These are phyloP conservation scores for Scomber japonicus DNA, from an alignment of 2,113 vertebrate species.

Conservation along the genomic window DNA sequence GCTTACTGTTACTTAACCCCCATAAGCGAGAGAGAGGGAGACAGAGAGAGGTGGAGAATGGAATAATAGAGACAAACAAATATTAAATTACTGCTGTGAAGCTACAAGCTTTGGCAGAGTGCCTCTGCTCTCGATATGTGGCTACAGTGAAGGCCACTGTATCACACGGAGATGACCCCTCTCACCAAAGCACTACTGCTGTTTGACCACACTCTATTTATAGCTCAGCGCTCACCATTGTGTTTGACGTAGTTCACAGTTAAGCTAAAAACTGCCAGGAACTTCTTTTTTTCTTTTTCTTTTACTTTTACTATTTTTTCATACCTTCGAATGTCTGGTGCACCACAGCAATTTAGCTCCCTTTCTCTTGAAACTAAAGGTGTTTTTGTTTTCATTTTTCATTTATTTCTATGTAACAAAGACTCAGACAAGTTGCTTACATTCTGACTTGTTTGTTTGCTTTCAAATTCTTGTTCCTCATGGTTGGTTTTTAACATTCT, in stretches of 20 bases:
- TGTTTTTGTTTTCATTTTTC: conserved; percentile 41
- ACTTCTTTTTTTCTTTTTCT: conserved; percentile 30
- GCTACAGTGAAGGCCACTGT: conserved; percentile 65
- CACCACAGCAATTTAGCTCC: conserved; percentile 63
- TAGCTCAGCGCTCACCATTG: conserved; percentile 82
- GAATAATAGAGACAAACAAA: conserved; percentile 84
- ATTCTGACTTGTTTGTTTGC: conserved; percentile 77
- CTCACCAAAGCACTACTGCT: conserved; percentile 81
- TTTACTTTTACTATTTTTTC: conserved; percentile 49
- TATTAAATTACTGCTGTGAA: conserved; percentile 85
- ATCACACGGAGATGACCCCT: conserved; percentile 80
- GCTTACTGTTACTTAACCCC: conserved; percentile 85
- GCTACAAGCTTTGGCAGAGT: conserved; percentile 81
- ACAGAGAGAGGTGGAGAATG: conserved; percentile 53
- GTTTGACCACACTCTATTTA: conserved; percentile 88
- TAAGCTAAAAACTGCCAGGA: conserved; percentile 80
- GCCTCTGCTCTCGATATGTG: conserved; percentile 64
- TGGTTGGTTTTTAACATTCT: conserved; percentile 70
- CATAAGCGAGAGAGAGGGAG: conserved; percentile 54
- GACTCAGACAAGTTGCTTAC: conserved; percentile 70
- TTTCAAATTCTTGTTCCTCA: conserved; percentile 73
- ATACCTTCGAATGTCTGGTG: conserved; percentile 27
- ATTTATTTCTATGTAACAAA: conserved; percentile 62
- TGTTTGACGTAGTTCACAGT: conserved; percentile 81
- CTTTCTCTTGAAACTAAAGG: conserved; percentile 65